Conservation (phyloP, 35 echinoderm and acorn worm species). For the Stichopus chloronotus region DNA sequence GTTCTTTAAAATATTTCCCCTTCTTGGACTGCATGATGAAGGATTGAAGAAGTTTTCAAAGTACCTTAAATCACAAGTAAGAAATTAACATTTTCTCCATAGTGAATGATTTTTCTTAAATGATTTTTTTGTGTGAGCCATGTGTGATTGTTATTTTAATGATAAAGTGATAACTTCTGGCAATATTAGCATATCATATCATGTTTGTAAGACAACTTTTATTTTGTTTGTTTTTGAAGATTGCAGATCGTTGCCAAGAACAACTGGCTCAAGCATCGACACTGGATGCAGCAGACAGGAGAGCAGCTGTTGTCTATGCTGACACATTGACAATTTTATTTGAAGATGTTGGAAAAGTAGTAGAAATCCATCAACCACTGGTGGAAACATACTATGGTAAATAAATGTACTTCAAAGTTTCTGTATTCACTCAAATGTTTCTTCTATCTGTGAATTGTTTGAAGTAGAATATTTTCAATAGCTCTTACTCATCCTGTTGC, state of each 20-base stretch:
- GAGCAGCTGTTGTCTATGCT: conserved; percentile 83
- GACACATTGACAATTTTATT: conserved; percentile 90
- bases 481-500: too few relatives aligned
- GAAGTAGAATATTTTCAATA: too few relatives aligned
- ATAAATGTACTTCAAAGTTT: neutral
- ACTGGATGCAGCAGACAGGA: conserved; percentile 77
- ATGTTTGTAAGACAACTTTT: neutral
- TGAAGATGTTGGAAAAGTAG: conserved; percentile 94
- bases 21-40: conserved; percentile 80
- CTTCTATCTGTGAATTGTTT: neutral
- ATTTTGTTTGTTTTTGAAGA: conserved; percentile 66
- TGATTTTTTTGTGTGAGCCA: neutral
- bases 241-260: conserved; percentile 86
- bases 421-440: too few relatives aligned
- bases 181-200: neutral
- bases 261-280: conserved; percentile 72
- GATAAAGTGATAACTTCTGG: neutral
- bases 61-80: conserved; percentile 89
- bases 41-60: conserved; percentile 81
- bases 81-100: neutral
- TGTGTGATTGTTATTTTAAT: neutral
- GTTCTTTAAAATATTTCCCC: conserved; percentile 98
- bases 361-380: conserved; percentile 96
- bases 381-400: conserved; percentile 99
- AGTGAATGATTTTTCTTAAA: neutral